Conservation (phyloP, 2,113 vertebrate species). For the Coracopsis vasa region DNA sequence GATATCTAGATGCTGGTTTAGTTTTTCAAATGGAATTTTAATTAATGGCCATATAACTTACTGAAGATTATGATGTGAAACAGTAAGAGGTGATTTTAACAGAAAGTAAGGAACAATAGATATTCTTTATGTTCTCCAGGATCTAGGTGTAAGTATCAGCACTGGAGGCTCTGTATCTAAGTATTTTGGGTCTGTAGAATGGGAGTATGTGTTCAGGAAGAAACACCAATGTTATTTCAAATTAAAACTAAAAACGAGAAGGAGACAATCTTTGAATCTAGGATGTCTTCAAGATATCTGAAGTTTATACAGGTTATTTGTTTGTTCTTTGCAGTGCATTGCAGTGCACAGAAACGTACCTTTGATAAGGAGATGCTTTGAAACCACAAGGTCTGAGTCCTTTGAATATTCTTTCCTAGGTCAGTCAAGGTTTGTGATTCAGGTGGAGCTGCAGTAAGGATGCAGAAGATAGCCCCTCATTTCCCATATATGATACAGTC, state of each 20-base stretch:
- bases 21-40: background rate
- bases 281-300: background rate
- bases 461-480: background rate
- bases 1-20: background rate
- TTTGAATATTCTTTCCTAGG: background rate
- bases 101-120: background rate
- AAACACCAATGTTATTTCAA: background rate
- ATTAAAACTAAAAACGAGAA: background rate
- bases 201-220: background rate
- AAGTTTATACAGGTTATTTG: background rate
- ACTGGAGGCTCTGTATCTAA: background rate
- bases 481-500: background rate
- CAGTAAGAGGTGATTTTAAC: background rate
- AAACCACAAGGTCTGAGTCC: background rate
- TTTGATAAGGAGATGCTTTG: constrained; percentile 12
- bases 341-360: background rate
- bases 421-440: background rate
- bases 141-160: background rate
- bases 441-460: background rate
- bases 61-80: background rate
- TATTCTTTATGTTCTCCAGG: background rate
- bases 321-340: background rate
- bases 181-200: background rate
- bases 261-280: background rate
- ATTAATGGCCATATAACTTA: background rate